phyloP scores from a whole-genome alignment of 1,140 invertebrate genomes.

The Trinorchestia longiramus region DNA sequence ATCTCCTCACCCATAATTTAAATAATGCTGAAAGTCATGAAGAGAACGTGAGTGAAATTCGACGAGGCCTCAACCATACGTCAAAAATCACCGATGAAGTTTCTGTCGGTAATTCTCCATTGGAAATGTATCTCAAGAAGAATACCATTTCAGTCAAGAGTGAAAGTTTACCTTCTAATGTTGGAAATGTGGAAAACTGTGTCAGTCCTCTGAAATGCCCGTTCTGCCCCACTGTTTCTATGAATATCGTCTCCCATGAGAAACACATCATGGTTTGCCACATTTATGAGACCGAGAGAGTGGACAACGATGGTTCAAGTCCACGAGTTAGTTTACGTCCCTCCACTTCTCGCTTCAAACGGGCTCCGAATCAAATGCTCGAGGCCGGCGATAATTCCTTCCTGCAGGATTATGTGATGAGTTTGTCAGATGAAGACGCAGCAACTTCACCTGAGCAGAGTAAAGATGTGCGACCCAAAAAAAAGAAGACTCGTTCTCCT shows the following conservation, averaged over 20 bases:
- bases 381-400: neutral
- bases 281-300: neutral
- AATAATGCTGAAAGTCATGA: neutral
- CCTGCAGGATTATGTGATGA: neutral
- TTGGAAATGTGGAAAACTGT: neutral
- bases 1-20: neutral
- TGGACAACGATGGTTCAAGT: neutral
- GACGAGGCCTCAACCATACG: neutral
- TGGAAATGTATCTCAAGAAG: neutral
- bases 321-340: neutral
- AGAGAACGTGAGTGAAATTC: neutral
- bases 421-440: neutral
- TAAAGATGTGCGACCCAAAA: neutral
- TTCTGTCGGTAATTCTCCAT: neutral
- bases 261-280: conserved; percentile 12
- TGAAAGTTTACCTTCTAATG: neutral
- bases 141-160: neutral
- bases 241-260: neutral
- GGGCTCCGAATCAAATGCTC: neutral
- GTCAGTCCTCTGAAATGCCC: neutral
- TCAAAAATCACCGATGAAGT: neutral
- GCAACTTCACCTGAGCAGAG: neutral
- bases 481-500: neutral
- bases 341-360: conserved; percentile 21
- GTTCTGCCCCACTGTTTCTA: conserved; percentile 17